These are phyloP conservation scores for Tamandua tetradactyla DNA, from an alignment of 2,797 vertebrate species.

Conservation along the genomic window DNA sequence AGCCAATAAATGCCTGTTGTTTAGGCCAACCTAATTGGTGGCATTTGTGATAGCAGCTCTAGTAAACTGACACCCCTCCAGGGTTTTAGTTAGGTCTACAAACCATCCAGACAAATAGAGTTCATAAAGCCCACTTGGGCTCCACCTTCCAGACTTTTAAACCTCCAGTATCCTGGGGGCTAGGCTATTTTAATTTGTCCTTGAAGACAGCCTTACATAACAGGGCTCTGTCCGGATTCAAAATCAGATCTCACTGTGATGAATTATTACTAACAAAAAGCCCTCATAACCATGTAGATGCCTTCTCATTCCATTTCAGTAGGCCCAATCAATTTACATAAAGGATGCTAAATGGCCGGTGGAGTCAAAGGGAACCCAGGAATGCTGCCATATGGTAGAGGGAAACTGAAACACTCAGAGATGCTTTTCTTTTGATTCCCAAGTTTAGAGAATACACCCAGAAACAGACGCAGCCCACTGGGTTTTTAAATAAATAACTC, in stretches of 20 bases:
- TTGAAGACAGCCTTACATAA: neutral
- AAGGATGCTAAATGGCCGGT: slow-evolving; percentile 29
- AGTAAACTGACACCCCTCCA: neutral
- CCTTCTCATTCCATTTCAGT: slow-evolving; percentile 53
- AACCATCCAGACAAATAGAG: neutral
- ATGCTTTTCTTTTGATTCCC: slow-evolving; percentile 25
- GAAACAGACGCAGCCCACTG: slow-evolving; percentile 59
- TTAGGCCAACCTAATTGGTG: too few relatives aligned
- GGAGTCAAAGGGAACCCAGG: neutral
- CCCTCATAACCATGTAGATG: slow-evolving; percentile 8
- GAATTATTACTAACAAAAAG: neutral
- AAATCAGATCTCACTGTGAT: neutral
- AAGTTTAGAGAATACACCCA: slow-evolving; percentile 68
- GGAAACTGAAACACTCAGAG: neutral
- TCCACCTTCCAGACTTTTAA: slow-evolving; percentile 17
- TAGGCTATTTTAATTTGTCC: neutral
- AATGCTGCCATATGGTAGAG: neutral
- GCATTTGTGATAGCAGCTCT: too few relatives aligned
- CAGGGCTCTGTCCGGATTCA: neutral
- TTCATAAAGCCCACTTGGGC: slow-evolving; percentile 5
- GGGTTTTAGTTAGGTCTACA: neutral
- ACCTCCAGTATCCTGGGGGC: neutral
- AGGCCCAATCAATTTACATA: slow-evolving; percentile 50
- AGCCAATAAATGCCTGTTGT: too few relatives aligned
- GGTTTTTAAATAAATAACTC: slow-evolving; percentile 50